Conservation (phyloP, 2,113 vertebrate species). For the Bubalus kerabau region DNA sequence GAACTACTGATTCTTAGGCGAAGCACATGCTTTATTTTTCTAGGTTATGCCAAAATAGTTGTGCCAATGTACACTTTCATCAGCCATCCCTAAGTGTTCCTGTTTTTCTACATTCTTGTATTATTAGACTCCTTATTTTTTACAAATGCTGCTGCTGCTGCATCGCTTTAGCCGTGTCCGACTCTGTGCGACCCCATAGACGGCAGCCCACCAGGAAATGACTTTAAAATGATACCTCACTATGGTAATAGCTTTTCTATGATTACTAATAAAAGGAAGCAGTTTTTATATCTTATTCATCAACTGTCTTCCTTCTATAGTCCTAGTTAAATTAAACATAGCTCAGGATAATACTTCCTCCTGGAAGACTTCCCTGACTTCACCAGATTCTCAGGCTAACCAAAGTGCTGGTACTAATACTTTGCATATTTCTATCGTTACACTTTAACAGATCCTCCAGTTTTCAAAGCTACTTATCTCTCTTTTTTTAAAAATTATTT, state of each 20-base stretch:
- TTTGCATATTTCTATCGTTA: background rate
- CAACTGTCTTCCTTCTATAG: background rate
- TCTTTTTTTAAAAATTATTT: background rate
- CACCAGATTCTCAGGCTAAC: background rate
- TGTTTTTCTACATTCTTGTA: background rate
- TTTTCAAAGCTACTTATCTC: background rate
- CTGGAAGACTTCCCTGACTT: background rate
- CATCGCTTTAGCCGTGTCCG: no score
- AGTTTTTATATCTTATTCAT: background rate
- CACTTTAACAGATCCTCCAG: background rate
- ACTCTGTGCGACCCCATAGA: no score
- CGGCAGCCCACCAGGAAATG: background rate
- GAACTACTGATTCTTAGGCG: background rate
- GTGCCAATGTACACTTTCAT: background rate
- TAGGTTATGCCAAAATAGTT: background rate
- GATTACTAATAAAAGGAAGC: background rate
- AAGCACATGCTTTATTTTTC: background rate
- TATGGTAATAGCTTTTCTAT: background rate
- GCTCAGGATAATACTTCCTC: background rate
- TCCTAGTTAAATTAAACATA: background rate
- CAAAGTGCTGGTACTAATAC: background rate
- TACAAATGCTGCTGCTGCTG: background rate
- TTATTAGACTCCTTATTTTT: background rate
- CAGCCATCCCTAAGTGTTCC: background rate
- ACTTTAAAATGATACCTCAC: background rate